phyloP scores from a whole-genome alignment of 2,113 vertebrate genomes.

The Ahaetulla prasina region DNA sequence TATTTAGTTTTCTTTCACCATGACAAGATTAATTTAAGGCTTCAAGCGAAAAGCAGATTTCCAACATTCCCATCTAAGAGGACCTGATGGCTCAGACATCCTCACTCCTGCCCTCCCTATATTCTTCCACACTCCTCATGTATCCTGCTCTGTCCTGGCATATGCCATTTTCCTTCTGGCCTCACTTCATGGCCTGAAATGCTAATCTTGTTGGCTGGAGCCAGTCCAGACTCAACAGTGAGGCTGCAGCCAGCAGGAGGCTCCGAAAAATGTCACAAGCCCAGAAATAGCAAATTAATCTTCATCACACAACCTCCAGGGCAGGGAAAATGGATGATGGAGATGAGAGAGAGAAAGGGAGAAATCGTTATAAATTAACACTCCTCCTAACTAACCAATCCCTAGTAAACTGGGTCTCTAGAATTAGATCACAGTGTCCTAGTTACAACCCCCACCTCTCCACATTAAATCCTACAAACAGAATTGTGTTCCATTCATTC shows the following conservation, averaged over 20 bases:
- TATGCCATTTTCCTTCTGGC: constrained; percentile 45
- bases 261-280: constrained; percentile 69
- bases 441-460: constrained; percentile 57
- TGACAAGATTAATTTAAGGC: background rate
- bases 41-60: background rate
- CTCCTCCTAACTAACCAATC: constrained; percentile 51
- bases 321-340: constrained; percentile 52
- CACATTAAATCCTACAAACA: constrained; percentile 52
- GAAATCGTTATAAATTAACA: constrained; percentile 58
- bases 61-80: background rate
- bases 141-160: constrained; percentile 31
- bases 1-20: background rate
- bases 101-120: background rate
- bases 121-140: background rate
- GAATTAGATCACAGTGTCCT: constrained; percentile 63
- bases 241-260: constrained; percentile 62
- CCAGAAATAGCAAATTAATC: constrained; percentile 72
- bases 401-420: constrained; percentile 49
- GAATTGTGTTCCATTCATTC: constrained; percentile 44
- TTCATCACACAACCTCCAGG: constrained; percentile 59
- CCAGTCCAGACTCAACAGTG: constrained; percentile 57
- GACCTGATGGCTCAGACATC: rapidly evolving
- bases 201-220: constrained; percentile 53
- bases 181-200: constrained; percentile 39
- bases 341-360: background rate